Evolutionary conservation across 2,797 vertebrate genomes (phyloP).

Genomic region (Bradypus variegatus): DNA sequence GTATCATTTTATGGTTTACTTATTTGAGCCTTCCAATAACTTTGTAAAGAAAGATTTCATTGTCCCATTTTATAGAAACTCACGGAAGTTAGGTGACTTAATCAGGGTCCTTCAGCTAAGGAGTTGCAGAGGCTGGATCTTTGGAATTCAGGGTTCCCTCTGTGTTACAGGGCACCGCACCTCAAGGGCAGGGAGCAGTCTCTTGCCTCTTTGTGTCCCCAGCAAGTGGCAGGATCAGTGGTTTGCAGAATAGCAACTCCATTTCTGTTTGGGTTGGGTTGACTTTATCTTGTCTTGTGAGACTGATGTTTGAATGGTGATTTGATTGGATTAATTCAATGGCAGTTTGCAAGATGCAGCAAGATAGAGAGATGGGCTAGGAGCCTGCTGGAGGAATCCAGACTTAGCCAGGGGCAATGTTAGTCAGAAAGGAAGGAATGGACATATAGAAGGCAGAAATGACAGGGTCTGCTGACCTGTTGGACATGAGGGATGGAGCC

Average conservation of each 20-base stretch:
- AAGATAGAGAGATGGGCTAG: not conserved
- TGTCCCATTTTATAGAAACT: not conserved
- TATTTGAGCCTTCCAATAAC: not conserved
- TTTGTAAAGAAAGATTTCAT: not conserved
- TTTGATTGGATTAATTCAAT: not conserved
- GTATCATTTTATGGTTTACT: not conserved
- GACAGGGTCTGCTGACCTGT: not conserved
- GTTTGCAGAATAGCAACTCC: not conserved
- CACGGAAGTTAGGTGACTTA: not conserved
- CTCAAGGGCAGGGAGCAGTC: not conserved
- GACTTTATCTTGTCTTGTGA: not conserved
- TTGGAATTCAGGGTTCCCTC: not conserved
- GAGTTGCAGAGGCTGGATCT: not conserved
- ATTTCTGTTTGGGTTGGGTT: not conserved
- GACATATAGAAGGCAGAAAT: not conserved
- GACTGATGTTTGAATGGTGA: not conserved
- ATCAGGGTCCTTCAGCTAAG: not conserved
- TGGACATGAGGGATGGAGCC: not conserved
- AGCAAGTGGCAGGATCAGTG: not conserved
- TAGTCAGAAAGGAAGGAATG: not conserved
- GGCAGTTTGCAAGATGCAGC: not conserved
- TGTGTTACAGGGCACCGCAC: not conserved
- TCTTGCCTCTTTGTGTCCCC: not conserved
- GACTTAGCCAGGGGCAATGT: not conserved
- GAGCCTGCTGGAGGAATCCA: not conserved